These are phyloP conservation scores for Distichodus sexfasciatus DNA, from an alignment of 2,797 vertebrate species.

Conservation along the genomic window DNA sequence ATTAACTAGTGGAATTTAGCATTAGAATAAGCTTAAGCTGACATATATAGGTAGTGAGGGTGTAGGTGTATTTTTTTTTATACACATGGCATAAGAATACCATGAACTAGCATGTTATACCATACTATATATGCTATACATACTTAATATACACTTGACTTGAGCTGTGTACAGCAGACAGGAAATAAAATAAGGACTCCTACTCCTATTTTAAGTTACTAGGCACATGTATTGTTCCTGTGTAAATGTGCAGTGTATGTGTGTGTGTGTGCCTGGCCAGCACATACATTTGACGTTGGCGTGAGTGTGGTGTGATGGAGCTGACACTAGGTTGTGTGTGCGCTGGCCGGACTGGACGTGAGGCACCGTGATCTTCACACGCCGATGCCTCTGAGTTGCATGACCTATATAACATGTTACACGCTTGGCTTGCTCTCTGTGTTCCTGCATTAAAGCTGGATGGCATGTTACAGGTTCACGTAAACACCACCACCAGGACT, in stretches of 20 bases:
- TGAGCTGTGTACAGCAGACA: background rate
- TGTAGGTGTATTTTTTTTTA: too few species aligned
- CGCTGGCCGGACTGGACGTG: constrained; percentile 49
- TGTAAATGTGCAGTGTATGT: constrained; percentile 21
- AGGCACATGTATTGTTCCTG: constrained; percentile 5
- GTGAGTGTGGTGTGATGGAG: constrained; percentile 21
- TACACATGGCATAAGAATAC: too few species aligned
- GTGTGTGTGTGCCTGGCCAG: constrained; percentile 2
- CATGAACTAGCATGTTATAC: too few species aligned
- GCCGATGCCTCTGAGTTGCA: constrained; percentile 75
- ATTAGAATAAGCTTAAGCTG: too few species aligned
- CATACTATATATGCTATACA: too few species aligned
- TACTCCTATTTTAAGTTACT: constrained; percentile 1
- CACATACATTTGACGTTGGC: constrained; percentile 13
- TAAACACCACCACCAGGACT: constrained; percentile 22
- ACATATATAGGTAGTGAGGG: too few species aligned
- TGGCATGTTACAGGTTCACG: constrained; percentile 71
- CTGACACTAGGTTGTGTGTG: constrained; percentile 47
- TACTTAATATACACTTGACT: background rate
- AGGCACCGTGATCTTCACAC: constrained; percentile 75
- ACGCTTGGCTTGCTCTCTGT: constrained; percentile 69
- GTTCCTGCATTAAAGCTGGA: constrained; percentile 68
- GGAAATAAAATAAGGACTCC: background rate
- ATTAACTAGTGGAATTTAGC: too few species aligned
- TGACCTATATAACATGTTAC: constrained; percentile 80